These are phyloP conservation scores for Ligdia adustata DNA, from an alignment of 2,888 invertebrate genomes.

Conservation along the genomic window DNA sequence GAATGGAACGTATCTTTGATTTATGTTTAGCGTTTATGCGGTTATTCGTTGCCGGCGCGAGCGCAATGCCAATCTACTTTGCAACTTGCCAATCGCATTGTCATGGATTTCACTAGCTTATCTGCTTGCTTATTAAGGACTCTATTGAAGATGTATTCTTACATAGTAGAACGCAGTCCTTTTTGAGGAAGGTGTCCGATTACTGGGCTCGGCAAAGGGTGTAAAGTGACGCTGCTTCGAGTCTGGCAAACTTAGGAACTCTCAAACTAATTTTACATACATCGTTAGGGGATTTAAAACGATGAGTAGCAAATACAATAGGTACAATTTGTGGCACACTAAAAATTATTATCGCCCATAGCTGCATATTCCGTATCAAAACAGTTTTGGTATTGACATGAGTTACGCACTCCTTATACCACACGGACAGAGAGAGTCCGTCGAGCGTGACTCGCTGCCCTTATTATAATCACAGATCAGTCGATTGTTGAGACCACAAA, in stretches of 20 bases:
- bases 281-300: too few relatives aligned
- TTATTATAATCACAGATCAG: constrained; percentile 82
- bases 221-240: too few relatives aligned
- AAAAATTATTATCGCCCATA: too few relatives aligned
- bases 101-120: constrained; percentile 46
- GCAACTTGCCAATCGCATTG: constrained; percentile 46
- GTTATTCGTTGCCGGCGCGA: constrained; percentile 28
- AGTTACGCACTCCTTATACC: constrained; percentile 49
- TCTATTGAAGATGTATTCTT: too few relatives aligned
- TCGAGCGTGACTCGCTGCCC: constrained; percentile 69
- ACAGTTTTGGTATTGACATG: constrained; percentile 41
- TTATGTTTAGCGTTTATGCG: constrained; percentile 37
- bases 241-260: too few relatives aligned
- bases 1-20: constrained; percentile 39
- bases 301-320: neutral
- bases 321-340: neutral
- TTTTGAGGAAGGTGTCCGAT: too few relatives aligned
- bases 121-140: constrained; percentile 44
- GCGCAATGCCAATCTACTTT: constrained; percentile 38
- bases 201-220: too few relatives aligned
- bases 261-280: too few relatives aligned
- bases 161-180: too few relatives aligned
- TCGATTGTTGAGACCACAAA: constrained; percentile 75
- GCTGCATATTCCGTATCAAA: too few relatives aligned
- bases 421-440: constrained; percentile 44